Evolutionary conservation across 2,888 invertebrate species (phyloP), one percentile per base, ranked within the genome.

Genomic region (Mimas tiliae): DNA sequence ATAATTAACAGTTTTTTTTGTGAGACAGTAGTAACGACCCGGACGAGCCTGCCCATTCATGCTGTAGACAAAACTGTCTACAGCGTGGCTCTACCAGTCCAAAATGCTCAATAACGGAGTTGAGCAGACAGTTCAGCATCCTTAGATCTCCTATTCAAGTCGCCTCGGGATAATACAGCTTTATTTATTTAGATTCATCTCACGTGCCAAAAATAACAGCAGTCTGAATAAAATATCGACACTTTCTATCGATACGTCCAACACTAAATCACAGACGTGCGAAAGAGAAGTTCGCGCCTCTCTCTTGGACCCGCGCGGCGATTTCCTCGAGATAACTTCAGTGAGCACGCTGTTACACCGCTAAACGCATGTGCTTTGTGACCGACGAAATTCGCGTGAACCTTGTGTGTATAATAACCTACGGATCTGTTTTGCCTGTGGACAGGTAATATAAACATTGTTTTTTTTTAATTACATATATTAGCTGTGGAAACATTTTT

Each of bases 251-350:
- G 68, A 67, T 16, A 66, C 69, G n/a, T 34, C 48, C 79, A 69
- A 72, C 85, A 77, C 84, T 81, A 78, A 19, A 69, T 19, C 38
- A 67, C 67, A 70, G 77, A 72, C 72, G 86, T 81, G 86, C 83
- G 87, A 89, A 84, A 88, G 89, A 88, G 88, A 87, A 72, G 71
- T 70, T 70, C 69, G 72, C 76, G 74, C 78, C 79, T 79, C 81
- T 77, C 80, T 74, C 82, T 82, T 79, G 48, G 64, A 45, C 81
- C 80, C 80, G 74, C 79, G 71, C 74, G 66, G 74, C 70, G 52
- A 68, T 74, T 73, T 65, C 74, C 70, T 73, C 74, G 79, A 88
- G 87, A 86, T 87, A 82, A 85, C 77, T 84, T 82, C 85, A 89
- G 88, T 90, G 80, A 88, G 86, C 79, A 74, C 81, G 75, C 80